phyloP scores from a whole-genome alignment of 92 coral and sea anemone genomes.

The Zoanthus sociatus region DNA sequence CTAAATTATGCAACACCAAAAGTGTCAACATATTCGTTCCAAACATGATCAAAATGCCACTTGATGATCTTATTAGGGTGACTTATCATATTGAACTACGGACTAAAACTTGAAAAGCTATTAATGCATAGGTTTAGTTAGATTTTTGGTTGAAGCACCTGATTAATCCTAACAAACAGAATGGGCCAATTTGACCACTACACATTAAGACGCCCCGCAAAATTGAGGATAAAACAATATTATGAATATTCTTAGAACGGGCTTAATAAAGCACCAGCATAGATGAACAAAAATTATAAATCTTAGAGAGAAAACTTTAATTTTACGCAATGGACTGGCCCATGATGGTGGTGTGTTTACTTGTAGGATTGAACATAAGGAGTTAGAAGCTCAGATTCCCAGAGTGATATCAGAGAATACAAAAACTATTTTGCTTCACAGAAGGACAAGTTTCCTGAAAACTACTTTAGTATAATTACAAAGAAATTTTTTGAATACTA shows the following conservation, averaged over 20 bases:
- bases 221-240: too few species aligned
- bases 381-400: not conserved
- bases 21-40: not conserved
- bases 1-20: not conserved
- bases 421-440: not conserved
- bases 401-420: not conserved
- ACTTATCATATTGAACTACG: conserved; percentile 13
- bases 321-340: not conserved
- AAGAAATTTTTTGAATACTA: not conserved
- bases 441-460: not conserved
- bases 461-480: not conserved
- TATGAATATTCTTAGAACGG: not conserved
- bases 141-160: not conserved
- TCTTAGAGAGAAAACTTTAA: not conserved
- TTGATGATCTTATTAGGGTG: not conserved
- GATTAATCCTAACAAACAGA: not conserved
- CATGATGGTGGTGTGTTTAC: not conserved
- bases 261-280: conserved; percentile 3
- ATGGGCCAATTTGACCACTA: too few species aligned
- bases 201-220: too few species aligned
- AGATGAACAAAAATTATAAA: not conserved
- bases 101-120: conserved; percentile 11
- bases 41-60: not conserved
- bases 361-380: not conserved
- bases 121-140: not conserved